Base-by-base conservation (phyloP, 2,113 vertebrate species). In the Suricata suricatta region DNA sequence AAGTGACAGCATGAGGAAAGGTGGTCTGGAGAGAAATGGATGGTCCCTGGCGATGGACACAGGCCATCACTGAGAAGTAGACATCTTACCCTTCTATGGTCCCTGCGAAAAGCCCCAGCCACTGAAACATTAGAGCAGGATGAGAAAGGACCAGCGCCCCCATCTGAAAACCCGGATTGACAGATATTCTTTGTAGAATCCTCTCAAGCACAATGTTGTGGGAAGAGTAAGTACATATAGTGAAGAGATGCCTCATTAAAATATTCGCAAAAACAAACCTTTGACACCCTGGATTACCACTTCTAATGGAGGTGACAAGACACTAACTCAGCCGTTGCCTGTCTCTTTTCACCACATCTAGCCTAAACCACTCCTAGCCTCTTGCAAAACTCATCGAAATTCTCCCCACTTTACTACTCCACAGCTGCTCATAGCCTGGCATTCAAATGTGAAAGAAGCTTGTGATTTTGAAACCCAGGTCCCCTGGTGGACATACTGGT, bases 131-230 rank as follows among this genome's bases (percentile, higher is more conserved):
- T 9, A 57, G 44, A 41, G 63, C 25, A 76, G 41, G 69, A 27
- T 50, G 29, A 47, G 21, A 69, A 96, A 79, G 50, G 3, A 50
- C 54, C 88, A n/a, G 38, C 0, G 29, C 3, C 60, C 71, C 60
- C 69, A 47, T 54, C 35, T 29, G 25, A 19, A 84, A 79, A 54
- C 15, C 0, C 25, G 71, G n/a, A 16, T 1, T 50, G 60, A 66
- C 21, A 21, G 29, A 29, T 7, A 13, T 0, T 77, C 64, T 80
- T 79, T 15, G 8, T 5, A 33, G 21, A 9, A 31, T 11, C 63
- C 19, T 1, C 2, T 10, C 19, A 1, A 3, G 19, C 29, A 15
- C 35, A n/a, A 29, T 1, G 52, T 0, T 15, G 25, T 14, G 5
- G 41, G 66, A 72, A 60, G 94, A 33, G 4, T 7, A 33, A 27